Base-by-base conservation (phyloP, 2,797 vertebrate genomes). In the Eidolon dupreanum region DNA sequence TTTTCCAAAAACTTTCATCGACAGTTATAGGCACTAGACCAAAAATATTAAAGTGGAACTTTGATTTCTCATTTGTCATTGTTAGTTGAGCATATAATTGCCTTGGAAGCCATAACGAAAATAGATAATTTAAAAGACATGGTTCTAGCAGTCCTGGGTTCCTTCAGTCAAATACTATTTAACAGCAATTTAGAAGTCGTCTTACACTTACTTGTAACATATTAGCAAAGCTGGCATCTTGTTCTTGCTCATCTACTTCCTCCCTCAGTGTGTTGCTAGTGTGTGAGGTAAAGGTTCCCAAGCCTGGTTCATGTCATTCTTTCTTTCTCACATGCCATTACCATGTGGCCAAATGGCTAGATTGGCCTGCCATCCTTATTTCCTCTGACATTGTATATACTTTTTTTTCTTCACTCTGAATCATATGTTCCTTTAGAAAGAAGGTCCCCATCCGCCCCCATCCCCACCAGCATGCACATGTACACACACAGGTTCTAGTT, bases 161-260 rank as follows among this genome's bases (percentile, higher is more conserved):
- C 55, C 36, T 88, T 38, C 59, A 41, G 68, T 77, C 81, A 96
- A 95, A 71, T 43, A 82, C 51, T 49, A 73, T 71, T 65, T 61
- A 92, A 90, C 10, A 71, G 15, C 38, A 90, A 78, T 82, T 33
- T 85, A 61, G 96, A 94, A 82, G 20, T 33, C 88, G 81, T 61
- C 46, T 55, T 77, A 57, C 2, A 66, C 17, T 46, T 71, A 75
- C 15, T 38, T 5, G 46, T 49, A 87, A 59, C 16, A 33, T 53
- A 78, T 89, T 38, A 82, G 20, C 2, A 28, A 82, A 82, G 41
- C 1, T 84, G 63, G 73, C 66, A 73, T n/a, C 65, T 70, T 89
- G 10, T 31, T 91, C 46, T 57, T 57, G 10, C 7, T 17, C 3
- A 53, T 66, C 17, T 75, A 38, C 22, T 53, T 65, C 22, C 33